A percentile compares a stretch with the other conserved stretches of the same genome.
Evolutionary conservation across 2,113 vertebrate genomes (phyloP).

Genomic region (Origma solitaria): DNA sequence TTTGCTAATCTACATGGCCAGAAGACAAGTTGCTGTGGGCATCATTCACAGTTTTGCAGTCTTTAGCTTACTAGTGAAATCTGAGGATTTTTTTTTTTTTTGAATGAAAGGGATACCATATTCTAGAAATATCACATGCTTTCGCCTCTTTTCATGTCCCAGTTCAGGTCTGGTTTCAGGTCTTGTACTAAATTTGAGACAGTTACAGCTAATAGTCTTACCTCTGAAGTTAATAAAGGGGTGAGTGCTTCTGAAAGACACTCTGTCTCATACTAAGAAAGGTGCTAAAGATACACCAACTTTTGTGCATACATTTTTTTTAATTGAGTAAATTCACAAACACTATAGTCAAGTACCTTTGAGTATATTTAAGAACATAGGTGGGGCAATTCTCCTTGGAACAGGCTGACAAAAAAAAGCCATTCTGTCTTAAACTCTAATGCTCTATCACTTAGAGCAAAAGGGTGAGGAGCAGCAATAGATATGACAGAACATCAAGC

Average conservation of each 20-base stretch:
- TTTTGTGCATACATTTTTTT: background rate
- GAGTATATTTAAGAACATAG: background rate
- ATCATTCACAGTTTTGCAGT: background rate
- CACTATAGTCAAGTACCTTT: background rate
- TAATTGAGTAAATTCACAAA: background rate
- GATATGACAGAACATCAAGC: background rate
- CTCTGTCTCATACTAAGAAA: background rate
- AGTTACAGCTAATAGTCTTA: background rate
- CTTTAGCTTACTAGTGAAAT: background rate
- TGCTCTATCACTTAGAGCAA: background rate
- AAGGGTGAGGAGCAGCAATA: background rate
- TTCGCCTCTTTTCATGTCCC: background rate
- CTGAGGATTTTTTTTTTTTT: background rate
- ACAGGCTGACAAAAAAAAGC: background rate
- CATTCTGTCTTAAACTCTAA: fast-evolving
- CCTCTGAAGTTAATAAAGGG: background rate
- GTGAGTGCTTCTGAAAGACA: background rate
- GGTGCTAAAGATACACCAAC: background rate
- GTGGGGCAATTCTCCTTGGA: background rate
- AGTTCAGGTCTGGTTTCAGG: background rate
- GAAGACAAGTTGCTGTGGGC: background rate
- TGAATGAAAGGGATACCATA: background rate
- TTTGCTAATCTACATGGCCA: background rate
- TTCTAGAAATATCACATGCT: background rate
- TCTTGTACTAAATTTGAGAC: background rate